Conservation (phyloP, 2,113 vertebrate genomes). For the Crotalus helleri region DNA sequence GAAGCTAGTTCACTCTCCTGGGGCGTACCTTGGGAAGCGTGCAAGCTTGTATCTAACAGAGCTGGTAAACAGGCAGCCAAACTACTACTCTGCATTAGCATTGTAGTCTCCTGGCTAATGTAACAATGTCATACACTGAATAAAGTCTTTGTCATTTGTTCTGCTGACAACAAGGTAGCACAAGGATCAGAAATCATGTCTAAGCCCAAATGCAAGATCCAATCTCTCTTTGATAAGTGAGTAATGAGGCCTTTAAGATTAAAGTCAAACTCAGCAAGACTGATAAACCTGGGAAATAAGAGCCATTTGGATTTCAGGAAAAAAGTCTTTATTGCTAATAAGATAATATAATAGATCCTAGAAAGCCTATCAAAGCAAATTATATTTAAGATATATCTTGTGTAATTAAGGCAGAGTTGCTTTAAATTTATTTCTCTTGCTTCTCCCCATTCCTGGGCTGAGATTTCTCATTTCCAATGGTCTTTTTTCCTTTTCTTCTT, state of each 20-base stretch:
- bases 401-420: background rate
- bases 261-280: background rate
- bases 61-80: too few relatives aligned
- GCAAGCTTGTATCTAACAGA: too few relatives aligned
- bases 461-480: background rate
- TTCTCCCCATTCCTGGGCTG: background rate
- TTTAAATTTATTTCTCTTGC: background rate
- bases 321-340: background rate
- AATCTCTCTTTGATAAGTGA: background rate
- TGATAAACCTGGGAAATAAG: background rate
- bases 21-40: too few relatives aligned
- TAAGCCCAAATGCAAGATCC: background rate
- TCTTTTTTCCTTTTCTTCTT: background rate
- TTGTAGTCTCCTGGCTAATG: too few relatives aligned
- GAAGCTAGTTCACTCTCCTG: too few relatives aligned
- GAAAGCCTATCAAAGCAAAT: background rate
- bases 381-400: background rate
- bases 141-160: background rate
- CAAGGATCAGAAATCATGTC: background rate
- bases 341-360: background rate
- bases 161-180: background rate
- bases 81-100: too few relatives aligned
- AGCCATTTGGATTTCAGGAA: background rate
- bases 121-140: too few relatives aligned
- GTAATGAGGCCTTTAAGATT: background rate